Percentiles rank a stretch among this genome's conserved stretches.
Evolutionary conservation across 2,113 vertebrate genomes (phyloP).

Genomic region (Larimichthys crocea): DNA sequence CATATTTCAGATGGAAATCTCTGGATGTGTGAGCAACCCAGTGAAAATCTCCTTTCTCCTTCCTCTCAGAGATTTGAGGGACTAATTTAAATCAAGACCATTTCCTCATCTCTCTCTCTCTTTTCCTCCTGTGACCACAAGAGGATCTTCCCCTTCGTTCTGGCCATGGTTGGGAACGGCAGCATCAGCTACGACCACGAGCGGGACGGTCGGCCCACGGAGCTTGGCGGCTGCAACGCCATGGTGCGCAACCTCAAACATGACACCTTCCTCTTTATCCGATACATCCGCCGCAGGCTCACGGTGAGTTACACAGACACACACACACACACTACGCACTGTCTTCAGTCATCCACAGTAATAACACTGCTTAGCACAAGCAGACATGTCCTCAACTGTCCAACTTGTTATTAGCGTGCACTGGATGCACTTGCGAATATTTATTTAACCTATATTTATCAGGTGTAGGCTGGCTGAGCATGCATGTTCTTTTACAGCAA

Average conservation of each 20-base stretch:
- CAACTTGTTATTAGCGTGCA: not conserved
- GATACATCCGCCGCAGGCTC: constrained; percentile 93
- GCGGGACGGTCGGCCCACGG: constrained; percentile 91
- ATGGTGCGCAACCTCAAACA: constrained; percentile 96
- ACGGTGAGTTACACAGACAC: constrained; percentile 85
- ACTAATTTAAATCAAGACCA: not conserved
- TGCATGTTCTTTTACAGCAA: not conserved
- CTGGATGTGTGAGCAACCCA: too few relatives aligned
- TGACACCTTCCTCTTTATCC: constrained; percentile 95
- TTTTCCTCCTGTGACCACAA: constrained; percentile 58
- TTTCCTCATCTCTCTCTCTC: not conserved
- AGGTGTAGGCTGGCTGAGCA: not conserved
- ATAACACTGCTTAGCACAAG: not conserved
- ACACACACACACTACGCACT: not conserved
- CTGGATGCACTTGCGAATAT: not conserved
- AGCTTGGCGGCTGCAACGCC: constrained; percentile 94
- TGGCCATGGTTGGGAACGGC: constrained; percentile 97
- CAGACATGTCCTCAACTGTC: not conserved
- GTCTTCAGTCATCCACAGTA: not conserved
- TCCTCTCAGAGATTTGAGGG: not conserved
- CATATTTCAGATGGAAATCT: too few relatives aligned
- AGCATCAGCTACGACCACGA: constrained; percentile 93
- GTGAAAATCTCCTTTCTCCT: too few relatives aligned
- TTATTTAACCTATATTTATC: not conserved
- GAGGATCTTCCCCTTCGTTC: constrained; percentile 94